These are phyloP conservation scores for Diorhabda sublineata DNA, from an alignment of 1,140 invertebrate species.

Conservation along the genomic window DNA sequence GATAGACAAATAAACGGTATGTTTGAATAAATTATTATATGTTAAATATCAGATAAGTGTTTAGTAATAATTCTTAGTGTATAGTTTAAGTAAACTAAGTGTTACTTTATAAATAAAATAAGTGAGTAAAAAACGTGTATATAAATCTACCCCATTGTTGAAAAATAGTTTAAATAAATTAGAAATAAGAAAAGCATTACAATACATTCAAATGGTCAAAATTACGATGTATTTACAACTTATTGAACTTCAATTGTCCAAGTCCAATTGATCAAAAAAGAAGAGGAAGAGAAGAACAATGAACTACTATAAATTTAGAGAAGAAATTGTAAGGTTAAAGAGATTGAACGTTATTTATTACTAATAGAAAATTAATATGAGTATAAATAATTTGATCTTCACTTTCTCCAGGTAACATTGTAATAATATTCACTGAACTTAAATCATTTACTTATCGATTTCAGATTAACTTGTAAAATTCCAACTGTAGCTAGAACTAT, in stretches of 20 bases:
- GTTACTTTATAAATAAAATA: too few relatives aligned
- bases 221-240: background rate
- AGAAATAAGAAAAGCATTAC: background rate
- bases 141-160: too few relatives aligned
- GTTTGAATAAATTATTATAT: too few relatives aligned
- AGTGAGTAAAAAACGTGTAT: too few relatives aligned
- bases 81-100: too few relatives aligned
- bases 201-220: background rate
- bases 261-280: background rate
- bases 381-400: background rate
- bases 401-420: background rate
- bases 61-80: too few relatives aligned
- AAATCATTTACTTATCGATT: background rate
- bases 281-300: background rate
- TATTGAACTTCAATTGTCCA: background rate
- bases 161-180: background rate
- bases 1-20: too few relatives aligned
- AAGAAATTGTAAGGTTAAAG: background rate
- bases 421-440: background rate
- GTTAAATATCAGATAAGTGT: too few relatives aligned
- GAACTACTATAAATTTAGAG: background rate
- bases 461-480: background rate
- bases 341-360: background rate
- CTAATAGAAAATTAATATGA: background rate
- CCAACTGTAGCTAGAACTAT: constrained; percentile 11